Percentiles rank a stretch among this genome's conserved stretches.
Evolutionary conservation across 2,888 invertebrate genomes (phyloP).

Genomic region (Drosophila cognata): DNA sequence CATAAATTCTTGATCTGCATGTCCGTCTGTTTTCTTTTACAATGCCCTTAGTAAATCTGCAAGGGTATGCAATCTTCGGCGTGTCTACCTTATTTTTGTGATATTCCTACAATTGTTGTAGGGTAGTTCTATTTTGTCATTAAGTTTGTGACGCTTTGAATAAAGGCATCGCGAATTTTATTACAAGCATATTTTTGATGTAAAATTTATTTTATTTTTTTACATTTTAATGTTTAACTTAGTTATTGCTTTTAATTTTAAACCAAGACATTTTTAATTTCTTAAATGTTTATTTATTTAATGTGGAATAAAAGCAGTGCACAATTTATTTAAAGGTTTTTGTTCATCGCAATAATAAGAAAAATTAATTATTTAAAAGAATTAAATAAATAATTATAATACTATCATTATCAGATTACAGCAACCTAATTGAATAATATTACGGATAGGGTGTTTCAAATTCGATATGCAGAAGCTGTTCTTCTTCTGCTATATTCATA

Average conservation of each 20-base stretch:
- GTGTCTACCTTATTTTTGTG: rapidly evolving
- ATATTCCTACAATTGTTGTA: background rate
- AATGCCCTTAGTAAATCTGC: background rate
- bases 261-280: background rate
- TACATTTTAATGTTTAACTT: background rate
- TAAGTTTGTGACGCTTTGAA: background rate
- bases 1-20: background rate
- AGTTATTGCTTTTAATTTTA: background rate
- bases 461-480: background rate
- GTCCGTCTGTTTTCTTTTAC: background rate
- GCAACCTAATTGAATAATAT: background rate
- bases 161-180: background rate
- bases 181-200: background rate
- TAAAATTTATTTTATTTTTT: background rate
- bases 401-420: background rate
- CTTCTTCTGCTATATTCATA: background rate
- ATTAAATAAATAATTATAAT: background rate
- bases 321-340: background rate
- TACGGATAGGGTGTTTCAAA: background rate
- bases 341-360: background rate
- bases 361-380: background rate
- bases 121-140: conserved; percentile 16
- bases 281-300: background rate
- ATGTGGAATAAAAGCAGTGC: background rate
- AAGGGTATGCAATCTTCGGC: background rate